Conservation (phyloP, 2,888 invertebrate genomes). For the Melipona beecheii region DNA sequence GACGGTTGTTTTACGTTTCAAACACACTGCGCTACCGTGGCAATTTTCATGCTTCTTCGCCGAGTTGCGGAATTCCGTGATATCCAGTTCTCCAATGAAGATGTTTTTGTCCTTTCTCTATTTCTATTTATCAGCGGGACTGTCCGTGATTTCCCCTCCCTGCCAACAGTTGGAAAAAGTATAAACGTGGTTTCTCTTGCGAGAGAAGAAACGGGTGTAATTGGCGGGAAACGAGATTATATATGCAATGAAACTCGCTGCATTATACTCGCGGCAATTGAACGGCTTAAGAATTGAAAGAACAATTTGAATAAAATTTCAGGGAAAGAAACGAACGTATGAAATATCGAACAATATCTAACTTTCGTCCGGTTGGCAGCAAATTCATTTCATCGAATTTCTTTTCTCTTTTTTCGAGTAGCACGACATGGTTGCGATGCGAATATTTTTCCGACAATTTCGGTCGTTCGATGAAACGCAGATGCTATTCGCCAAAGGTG, state of each 20-base stretch:
- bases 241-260: not conserved
- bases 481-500: not conserved
- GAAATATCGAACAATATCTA: conserved; percentile 77
- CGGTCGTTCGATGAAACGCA: conserved; percentile 8
- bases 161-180: not conserved
- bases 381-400: conserved; percentile 9
- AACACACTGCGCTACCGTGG: conserved; percentile 12
- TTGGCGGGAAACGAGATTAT: not conserved
- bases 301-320: not conserved
- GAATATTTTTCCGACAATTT: conserved; percentile 11
- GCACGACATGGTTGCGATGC: not conserved
- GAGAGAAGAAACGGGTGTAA: not conserved
- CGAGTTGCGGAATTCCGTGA: conserved; percentile 11
- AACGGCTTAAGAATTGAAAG: not conserved
- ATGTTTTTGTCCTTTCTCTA: conserved; percentile 3
- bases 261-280: not conserved
- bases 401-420: conserved; percentile 23
- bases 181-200: not conserved
- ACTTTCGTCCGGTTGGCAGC: conserved; percentile 67
- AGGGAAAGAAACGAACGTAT: conserved; percentile 64
- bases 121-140: conserved; percentile 17
- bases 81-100: conserved; percentile 11
- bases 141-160: not conserved
- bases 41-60: conserved; percentile 3
- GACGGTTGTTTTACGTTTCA: conserved; percentile 38